phyloP scores from a whole-genome alignment of 2,113 vertebrate species.

The Manacus vitellinus region DNA sequence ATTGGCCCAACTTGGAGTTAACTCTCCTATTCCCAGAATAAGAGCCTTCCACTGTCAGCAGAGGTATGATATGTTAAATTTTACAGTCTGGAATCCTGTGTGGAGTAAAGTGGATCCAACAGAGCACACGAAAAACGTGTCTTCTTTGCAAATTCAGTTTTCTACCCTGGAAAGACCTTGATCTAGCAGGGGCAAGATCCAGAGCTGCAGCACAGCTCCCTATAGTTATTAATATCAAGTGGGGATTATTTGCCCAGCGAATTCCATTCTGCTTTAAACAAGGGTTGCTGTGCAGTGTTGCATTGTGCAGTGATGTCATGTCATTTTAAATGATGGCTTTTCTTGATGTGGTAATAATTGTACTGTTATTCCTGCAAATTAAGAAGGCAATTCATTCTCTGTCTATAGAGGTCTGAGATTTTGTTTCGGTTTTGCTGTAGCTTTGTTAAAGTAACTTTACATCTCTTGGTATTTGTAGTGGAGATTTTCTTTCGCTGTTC shows the following conservation, averaged over 20 bases:
- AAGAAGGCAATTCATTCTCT: conserved; percentile 13
- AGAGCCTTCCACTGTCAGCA: not conserved
- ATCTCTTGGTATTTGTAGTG: conserved; percentile 11
- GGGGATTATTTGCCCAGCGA: conserved; percentile 9
- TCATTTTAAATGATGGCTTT: conserved; percentile 34
- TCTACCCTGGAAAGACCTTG: not conserved
- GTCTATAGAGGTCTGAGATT: not conserved
- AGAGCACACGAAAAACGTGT: not conserved
- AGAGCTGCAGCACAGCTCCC: not conserved
- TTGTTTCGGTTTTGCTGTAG: conserved; percentile 1
- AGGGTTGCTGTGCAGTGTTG: conserved; percentile 21
- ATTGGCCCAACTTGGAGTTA: not conserved
- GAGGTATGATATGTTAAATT: not conserved
- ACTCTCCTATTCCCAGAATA: not conserved
- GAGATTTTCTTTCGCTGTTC: conserved; percentile 43
- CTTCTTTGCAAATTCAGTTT: not conserved
- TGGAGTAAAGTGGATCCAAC: not conserved
- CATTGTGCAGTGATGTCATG: conserved; percentile 14
- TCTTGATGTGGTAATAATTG: conserved; percentile 45
- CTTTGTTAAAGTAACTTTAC: not conserved
- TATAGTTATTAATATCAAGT: conserved; percentile 19
- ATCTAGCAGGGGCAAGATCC: not conserved
- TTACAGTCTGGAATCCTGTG: not conserved
- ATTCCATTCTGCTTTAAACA: conserved; percentile 2
- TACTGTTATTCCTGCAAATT: conserved; percentile 21